Conservation (phyloP, 2,888 invertebrate genomes). For the Andrena haemorrhoa region DNA sequence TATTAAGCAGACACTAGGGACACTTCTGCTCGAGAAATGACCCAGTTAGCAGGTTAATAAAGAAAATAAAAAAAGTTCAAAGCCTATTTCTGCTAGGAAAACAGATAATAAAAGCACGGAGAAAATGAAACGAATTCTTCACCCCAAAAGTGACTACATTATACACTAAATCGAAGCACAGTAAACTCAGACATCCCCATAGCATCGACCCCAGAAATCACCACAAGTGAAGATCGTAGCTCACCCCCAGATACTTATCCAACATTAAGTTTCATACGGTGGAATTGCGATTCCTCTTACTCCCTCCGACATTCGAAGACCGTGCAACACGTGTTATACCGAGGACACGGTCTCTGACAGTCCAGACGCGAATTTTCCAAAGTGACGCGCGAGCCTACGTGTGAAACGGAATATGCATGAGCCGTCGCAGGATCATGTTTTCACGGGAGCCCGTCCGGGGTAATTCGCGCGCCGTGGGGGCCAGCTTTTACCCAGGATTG, state of each 20-base stretch:
- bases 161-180: too few species aligned
- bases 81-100: too few species aligned
- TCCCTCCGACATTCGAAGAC: background rate
- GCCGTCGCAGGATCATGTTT: constrained; percentile 41
- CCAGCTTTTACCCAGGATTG: constrained; percentile 46
- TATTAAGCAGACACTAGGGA: too few species aligned
- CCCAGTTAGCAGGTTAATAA: too few species aligned
- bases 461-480: constrained; percentile 26
- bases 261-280: background rate
- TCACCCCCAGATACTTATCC: background rate
- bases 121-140: too few species aligned
- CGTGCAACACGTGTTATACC: constrained; percentile 7
- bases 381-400: constrained; percentile 37
- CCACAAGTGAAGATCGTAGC: too few species aligned
- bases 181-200: too few species aligned
- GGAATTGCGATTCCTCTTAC: background rate
- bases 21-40: too few species aligned
- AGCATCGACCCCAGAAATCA: too few species aligned
- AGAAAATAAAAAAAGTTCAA: too few species aligned
- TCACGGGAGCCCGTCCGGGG: constrained; percentile 24
- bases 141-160: too few species aligned
- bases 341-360: background rate
- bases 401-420: constrained; percentile 43
- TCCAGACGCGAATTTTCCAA: constrained; percentile 43
- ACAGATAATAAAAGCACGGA: too few species aligned